phyloP scores from a whole-genome alignment of 2,888 invertebrate genomes.

The Invenusta paracnida region DNA sequence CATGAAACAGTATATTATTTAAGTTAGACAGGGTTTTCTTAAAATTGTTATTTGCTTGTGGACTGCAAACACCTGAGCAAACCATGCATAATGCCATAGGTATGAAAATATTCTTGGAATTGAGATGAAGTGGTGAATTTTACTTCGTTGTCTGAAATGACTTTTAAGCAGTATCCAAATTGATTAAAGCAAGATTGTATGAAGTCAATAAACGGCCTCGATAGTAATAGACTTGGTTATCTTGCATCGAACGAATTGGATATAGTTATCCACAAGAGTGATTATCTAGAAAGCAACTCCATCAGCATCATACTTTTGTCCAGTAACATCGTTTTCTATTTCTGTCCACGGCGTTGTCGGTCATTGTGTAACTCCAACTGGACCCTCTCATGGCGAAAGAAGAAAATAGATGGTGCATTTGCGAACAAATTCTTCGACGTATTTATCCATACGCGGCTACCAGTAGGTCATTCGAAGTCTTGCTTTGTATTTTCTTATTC shows the following conservation, averaged over 20 bases:
- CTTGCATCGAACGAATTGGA: constrained; percentile 1
- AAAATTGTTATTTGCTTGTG: constrained; percentile 19
- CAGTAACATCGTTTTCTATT: constrained; percentile 8
- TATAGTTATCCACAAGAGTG: not conserved
- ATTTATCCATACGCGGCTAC: constrained; percentile 36
- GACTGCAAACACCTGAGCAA: constrained; percentile 33
- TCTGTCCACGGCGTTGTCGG: not conserved
- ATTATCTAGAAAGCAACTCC: constrained; percentile 21
- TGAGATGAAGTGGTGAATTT: not conserved
- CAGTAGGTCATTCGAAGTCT: constrained; percentile 33
- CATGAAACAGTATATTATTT: not conserved
- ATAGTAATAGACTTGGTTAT: constrained; percentile 5
- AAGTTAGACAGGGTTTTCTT: not conserved
- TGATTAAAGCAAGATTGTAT: not conserved
- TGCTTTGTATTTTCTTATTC: constrained; percentile 42
- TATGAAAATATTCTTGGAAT: not conserved
- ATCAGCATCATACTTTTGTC: not conserved
- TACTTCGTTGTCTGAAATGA: constrained; percentile 4
- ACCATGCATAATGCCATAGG: constrained; percentile 21
- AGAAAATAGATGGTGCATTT: constrained; percentile 27
- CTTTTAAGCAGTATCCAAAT: constrained; percentile 9
- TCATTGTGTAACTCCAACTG: constrained; percentile 25
- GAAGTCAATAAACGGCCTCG: not conserved
- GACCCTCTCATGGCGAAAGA: constrained; percentile 25
- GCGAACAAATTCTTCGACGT: constrained; percentile 32